phyloP scores from a whole-genome alignment of 2,113 vertebrate genomes.

The Sceloporus tristichus region DNA sequence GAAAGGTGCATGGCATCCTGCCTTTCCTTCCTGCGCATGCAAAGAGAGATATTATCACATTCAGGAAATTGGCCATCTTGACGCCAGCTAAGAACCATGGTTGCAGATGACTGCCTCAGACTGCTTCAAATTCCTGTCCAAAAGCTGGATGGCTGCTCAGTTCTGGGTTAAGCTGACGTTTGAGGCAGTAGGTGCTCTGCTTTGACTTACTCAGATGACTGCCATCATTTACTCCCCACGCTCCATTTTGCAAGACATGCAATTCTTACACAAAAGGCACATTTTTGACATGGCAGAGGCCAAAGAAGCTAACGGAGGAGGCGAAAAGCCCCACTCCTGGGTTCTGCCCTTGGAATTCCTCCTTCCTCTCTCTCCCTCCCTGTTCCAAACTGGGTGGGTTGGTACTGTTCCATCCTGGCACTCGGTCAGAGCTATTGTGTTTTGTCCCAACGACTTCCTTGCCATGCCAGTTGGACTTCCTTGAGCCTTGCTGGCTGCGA shows the following conservation, averaged over 20 bases:
- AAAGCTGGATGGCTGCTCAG: neutral
- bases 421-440: slow-evolving; percentile 26
- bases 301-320: neutral
- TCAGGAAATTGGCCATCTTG: neutral
- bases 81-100: neutral
- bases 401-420: slow-evolving; percentile 13
- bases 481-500: neutral
- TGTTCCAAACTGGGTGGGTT: neutral
- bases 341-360: slow-evolving; percentile 35
- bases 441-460: slow-evolving; percentile 39
- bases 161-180: neutral
- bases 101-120: neutral
- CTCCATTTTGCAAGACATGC: neutral
- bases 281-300: neutral
- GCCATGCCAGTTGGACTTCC: slow-evolving; percentile 36
- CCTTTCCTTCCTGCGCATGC: neutral
- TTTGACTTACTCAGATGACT: neutral
- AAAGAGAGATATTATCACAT: neutral
- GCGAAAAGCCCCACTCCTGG: fast-evolving
- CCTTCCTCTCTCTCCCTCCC: slow-evolving; percentile 24
- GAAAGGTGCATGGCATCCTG: neutral
- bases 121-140: neutral
- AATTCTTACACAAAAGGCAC: neutral
- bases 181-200: neutral
- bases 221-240: neutral